Evolutionary conservation across 35 echinoderm and acorn worm genomes (phyloP), one percentile per base, ranked within the genome.

Genomic region (Apostichopus parvimensis): DNA sequence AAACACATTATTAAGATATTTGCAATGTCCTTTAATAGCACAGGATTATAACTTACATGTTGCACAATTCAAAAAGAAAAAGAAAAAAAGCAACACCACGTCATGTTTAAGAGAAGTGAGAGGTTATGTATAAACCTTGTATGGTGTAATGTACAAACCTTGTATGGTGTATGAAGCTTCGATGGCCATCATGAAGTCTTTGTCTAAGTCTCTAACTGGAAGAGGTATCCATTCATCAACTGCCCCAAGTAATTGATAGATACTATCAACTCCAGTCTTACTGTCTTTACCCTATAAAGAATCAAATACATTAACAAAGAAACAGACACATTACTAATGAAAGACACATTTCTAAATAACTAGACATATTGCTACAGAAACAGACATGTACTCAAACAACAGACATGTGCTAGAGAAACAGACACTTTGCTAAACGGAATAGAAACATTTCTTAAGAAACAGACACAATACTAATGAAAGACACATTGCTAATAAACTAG

Each of bases 191-290:
- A 98, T 94, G 72, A 94, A 98, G 1, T 93, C 93, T 89, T 94
- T 98, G 13, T 98, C 97, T 78, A 98, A 53, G 20, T 98, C 97
- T 79, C 97, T 85, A 23, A 93, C 57, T 4, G 97, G 97, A 59
- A 96, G 89, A 25, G 97, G 97, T 4, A 98, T 98, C 93, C 94
- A 98, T 70, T 78, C 83, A 86, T 98, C 97, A 17, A 98, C 91
- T 9, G 93, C 93, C 24, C 70, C 92, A 24, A 98, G 78, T 6
- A 98, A 90, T 23, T 93, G 85, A 14, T 75, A 24, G 57, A 98
- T 89, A 77, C 93, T 87, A 45, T 91, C 61, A 18, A 53, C 56
- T 6, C 97, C 97, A 68, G 96, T 80, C 4, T 93, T 92, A 21
- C 86, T 82, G 15, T 88, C 77, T 68, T 91, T 93, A 6, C 83